Base-by-base conservation (phyloP, 2,797 vertebrate genomes). In the Psittacula echo region DNA sequence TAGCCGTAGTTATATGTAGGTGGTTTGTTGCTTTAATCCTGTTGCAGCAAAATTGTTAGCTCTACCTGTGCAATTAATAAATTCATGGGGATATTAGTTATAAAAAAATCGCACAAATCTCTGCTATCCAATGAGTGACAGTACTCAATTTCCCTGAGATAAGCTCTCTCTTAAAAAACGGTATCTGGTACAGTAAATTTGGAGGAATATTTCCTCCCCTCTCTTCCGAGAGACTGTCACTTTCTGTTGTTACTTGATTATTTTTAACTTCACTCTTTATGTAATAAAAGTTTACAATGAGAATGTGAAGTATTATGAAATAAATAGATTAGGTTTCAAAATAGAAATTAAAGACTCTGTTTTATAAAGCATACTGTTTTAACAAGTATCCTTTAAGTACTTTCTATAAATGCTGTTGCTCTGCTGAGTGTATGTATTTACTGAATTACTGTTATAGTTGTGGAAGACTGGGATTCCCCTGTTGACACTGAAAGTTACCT, bases 271-370 rank as follows among this genome's bases (percentile, higher is more conserved):
- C 15, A 41, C 11, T 86, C 7, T 91, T 84, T 82, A 41, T 39
- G n/a, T 82, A 79, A 79, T 48, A 48, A 42, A 93, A 65, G 65
- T 90, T 95, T 94, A 79, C 34, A 67, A 44, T 77, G 29, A 86
- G 42, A 86, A 81, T 66, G 86, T 60, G 44, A 90, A 62, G 7
- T 88, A 56, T 82, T 75, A 11, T 91, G 41, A 93, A 62, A 81
- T 79, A 76, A 94, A 89, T 54, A 3, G 37, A 76, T 78, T 88
- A 1, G 3, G 64, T 84, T 91, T 94, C 62, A n/a, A 78, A 79
- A 72, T 34, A 84, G 62, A 93, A 58, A 95, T 95, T 90, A 95
- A 96, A 96, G 24, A 54, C 23, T 44, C 30, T 75, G 41, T 94
- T 95, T 91, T 89, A 83, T 41, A 75, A 89, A 92, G 83, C 18